A percentile compares a stretch with the other conserved stretches of the same genome.
These are phyloP conservation scores for Zygothrica quintamaculata DNA, from an alignment of 2,888 invertebrate species.

Conservation along the genomic window DNA sequence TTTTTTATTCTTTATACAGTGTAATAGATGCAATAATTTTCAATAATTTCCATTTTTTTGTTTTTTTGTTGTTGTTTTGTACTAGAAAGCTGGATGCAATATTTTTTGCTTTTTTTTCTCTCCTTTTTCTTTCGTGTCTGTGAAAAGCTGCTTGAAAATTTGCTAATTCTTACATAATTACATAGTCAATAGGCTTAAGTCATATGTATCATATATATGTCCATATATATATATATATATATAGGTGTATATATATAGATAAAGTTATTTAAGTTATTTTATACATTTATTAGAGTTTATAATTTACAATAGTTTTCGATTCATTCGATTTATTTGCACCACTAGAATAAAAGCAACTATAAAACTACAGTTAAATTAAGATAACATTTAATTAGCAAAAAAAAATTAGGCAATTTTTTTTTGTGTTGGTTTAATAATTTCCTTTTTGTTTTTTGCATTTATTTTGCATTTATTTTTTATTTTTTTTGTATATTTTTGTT, in stretches of 20 bases:
- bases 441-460: slow-evolving; percentile 23
- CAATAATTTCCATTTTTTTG: slow-evolving; percentile 8
- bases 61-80: no score
- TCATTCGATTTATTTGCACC: slow-evolving; percentile 33
- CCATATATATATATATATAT: slow-evolving; percentile 37
- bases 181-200: slow-evolving; percentile 73
- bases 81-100: slow-evolving; percentile 68
- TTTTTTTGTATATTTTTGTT: slow-evolving; percentile 57
- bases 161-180: slow-evolving; percentile 69
- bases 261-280: slow-evolving; percentile 61
- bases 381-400: slow-evolving; percentile 66
- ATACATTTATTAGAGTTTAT: slow-evolving; percentile 61
- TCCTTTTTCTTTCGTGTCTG: slow-evolving; percentile 18
- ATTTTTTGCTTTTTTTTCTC: slow-evolving; percentile 1
- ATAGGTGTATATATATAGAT: slow-evolving; percentile 36
- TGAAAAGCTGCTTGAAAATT: slow-evolving; percentile 74
- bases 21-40: slow-evolving; percentile 43
- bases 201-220: slow-evolving; percentile 38
- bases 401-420: slow-evolving; percentile 53
- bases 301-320: slow-evolving; percentile 51
- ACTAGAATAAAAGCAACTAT: slow-evolving; percentile 59
- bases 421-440: slow-evolving; percentile 13
- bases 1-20: no score
- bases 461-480: slow-evolving; percentile 30
- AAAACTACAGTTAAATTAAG: slow-evolving; percentile 51